Conservation (phyloP, 1,140 invertebrate species). For the Bombus cullumanus region DNA sequence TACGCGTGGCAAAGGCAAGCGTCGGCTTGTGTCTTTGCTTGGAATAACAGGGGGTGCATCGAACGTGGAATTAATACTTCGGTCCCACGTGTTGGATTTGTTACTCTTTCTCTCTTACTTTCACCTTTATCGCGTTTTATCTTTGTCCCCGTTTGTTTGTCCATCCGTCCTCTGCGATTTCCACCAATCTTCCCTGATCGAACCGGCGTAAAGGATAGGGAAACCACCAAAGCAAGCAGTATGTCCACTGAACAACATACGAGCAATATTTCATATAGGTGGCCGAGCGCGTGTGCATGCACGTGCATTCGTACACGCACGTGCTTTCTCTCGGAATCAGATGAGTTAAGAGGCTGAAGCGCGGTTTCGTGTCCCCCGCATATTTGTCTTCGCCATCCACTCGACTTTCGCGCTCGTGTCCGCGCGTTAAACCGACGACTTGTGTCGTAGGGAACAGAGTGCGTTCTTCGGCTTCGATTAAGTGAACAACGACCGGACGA, state of each 20-base stretch:
- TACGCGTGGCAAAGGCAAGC: constrained; percentile 76
- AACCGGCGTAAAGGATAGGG: constrained; percentile 32
- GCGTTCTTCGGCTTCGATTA: constrained; percentile 39
- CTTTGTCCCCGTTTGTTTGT: background rate
- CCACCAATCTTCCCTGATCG: background rate
- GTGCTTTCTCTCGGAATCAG: constrained; percentile 27
- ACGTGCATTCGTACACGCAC: constrained; percentile 2
- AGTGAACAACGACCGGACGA: constrained; percentile 28
- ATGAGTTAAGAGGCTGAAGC: constrained; percentile 46
- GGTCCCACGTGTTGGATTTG: constrained; percentile 69
- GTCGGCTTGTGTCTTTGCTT: constrained; percentile 75
- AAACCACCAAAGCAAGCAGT: constrained; percentile 46
- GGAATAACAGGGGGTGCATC: constrained; percentile 79
- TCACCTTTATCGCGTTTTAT: background rate
- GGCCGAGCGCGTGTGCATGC: constrained; percentile 3
- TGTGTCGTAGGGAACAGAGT: background rate
- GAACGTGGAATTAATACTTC: constrained; percentile 76
- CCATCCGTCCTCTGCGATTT: background rate
- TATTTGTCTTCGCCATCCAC: constrained; percentile 57
- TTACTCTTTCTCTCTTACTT: constrained; percentile 5
- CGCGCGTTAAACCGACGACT: constrained; percentile 30
- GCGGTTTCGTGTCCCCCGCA: constrained; percentile 45
- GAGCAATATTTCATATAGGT: constrained; percentile 46
- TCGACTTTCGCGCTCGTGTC: constrained; percentile 51
- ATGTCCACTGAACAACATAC: constrained; percentile 3